A percentile compares a stretch with the other conserved stretches of the same genome.
phyloP scores from a whole-genome alignment of 2,113 vertebrate species.

The Ictalurus furcatus region DNA sequence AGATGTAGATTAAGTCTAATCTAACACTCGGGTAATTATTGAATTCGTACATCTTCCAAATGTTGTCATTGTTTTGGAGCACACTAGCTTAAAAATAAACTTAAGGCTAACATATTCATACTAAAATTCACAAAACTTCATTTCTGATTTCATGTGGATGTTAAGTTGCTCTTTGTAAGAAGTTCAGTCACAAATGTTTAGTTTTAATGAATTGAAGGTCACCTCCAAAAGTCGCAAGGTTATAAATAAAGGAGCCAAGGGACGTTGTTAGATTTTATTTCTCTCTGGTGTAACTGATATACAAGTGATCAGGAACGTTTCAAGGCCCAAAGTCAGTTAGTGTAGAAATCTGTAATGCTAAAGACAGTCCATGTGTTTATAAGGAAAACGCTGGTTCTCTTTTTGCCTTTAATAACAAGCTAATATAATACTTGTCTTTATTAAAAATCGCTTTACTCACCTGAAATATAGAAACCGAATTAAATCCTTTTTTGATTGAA shows the following conservation, averaged over 20 bases:
- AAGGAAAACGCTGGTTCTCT: not conserved
- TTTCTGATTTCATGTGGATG: no score
- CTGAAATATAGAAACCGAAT: constrained; percentile 7
- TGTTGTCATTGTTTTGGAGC: no score
- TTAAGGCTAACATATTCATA: no score
- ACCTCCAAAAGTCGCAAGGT: not conserved
- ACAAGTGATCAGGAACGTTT: constrained; percentile 1
- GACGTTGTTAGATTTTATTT: constrained; percentile 21
- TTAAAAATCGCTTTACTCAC: not conserved
- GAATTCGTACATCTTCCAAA: no score
- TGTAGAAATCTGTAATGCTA: not conserved
- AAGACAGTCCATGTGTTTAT: not conserved
- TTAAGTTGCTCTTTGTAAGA: not conserved
- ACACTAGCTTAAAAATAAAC: no score
- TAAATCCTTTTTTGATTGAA: not conserved
- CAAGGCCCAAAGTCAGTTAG: not conserved
- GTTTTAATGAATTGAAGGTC: not conserved
- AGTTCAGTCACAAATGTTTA: not conserved
- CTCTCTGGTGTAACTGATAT: not conserved
- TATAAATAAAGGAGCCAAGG: not conserved
- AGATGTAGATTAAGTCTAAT: not conserved
- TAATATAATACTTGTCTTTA: not conserved
- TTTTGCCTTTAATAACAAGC: not conserved
- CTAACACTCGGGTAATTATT: not conserved
- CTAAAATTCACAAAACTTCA: no score